Conservation (phyloP, 2,113 vertebrate species). For the Tauraco erythrolophus region DNA sequence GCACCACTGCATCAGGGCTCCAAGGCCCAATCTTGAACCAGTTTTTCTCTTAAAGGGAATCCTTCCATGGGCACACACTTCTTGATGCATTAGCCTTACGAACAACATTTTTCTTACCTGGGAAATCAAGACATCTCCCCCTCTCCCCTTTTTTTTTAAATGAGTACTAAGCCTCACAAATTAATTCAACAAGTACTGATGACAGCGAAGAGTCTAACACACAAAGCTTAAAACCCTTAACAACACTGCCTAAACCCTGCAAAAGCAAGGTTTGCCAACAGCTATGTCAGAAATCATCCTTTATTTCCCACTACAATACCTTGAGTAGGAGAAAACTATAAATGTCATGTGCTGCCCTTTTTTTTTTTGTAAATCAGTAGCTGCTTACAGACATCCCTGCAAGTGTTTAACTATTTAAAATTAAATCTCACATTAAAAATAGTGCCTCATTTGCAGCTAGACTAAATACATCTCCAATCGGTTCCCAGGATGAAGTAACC, state of each 20-base stretch:
- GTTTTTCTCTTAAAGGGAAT: not conserved
- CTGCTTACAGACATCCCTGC: not conserved
- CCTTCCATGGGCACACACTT: not conserved
- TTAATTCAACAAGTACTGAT: not conserved
- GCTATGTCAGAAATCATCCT: not conserved
- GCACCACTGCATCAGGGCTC: not conserved
- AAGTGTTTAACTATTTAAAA: constrained; percentile 11
- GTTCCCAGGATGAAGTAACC: not conserved
- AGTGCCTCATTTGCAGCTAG: not conserved
- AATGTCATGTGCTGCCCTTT: not conserved
- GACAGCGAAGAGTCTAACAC: not conserved
- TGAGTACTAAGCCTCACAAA: not conserved
- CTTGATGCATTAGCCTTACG: not conserved
- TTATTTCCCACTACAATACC: not conserved
- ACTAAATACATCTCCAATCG: not conserved
- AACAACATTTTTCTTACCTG: not conserved
- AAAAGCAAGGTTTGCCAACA: not conserved
- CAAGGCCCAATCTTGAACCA: not conserved
- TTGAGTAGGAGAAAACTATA: not conserved
- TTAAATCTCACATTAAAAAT: not conserved
- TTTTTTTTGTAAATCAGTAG: not conserved
- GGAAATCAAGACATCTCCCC: not conserved
- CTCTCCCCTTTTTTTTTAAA: rapidly evolving
- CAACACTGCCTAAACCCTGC: not conserved
- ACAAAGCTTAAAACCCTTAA: not conserved